These are phyloP conservation scores for Merops nubicus DNA, from an alignment of 2,113 vertebrate species.

Conservation along the genomic window DNA sequence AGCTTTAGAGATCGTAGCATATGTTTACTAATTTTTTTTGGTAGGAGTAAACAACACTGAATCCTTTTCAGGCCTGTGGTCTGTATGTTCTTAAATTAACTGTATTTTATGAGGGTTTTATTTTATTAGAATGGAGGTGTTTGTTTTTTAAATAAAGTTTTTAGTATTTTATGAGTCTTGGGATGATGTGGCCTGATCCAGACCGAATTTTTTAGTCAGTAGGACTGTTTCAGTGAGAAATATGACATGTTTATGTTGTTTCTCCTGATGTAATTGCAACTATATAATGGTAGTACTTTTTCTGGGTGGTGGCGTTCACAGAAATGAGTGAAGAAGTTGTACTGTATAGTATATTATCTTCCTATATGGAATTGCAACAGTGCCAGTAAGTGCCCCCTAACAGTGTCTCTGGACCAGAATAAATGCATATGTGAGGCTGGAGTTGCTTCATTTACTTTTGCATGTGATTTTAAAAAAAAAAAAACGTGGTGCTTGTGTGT, in stretches of 20 bases:
- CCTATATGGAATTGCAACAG: background rate
- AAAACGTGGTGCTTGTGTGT: background rate
- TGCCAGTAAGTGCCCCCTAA: background rate
- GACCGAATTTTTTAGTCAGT: background rate
- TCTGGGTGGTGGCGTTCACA: background rate
- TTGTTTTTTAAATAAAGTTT: background rate
- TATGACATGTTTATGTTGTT: background rate
- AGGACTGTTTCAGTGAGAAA: background rate
- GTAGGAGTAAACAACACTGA: background rate
- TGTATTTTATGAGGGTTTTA: background rate
- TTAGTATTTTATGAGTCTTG: background rate
- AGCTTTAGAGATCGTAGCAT: background rate
- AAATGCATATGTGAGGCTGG: background rate
- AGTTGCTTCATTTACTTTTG: background rate
- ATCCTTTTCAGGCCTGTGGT: background rate
- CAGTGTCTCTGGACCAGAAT: background rate
- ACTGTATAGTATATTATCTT: background rate
- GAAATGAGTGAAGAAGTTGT: background rate
- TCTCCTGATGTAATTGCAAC: background rate
- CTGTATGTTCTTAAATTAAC: background rate
- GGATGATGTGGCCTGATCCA: background rate
- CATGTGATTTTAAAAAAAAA: background rate
- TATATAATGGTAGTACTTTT: background rate
- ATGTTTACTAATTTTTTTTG: background rate
- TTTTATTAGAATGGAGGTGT: background rate